Evolutionary conservation across 2,113 vertebrate genomes (phyloP).

Genomic region (Notarius lentiginosus): DNA sequence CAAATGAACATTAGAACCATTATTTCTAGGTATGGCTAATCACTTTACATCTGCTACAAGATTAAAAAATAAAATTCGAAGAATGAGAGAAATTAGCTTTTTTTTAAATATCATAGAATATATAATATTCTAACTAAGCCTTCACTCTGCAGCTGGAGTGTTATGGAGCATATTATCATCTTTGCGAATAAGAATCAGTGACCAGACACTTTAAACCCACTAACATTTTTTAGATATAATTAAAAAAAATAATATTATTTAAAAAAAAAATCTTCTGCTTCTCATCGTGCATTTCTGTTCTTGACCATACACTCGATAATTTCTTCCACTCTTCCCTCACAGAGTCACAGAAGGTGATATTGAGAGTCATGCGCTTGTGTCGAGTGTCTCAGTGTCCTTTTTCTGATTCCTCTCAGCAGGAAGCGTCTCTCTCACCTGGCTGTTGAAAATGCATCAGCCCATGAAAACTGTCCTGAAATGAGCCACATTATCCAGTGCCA

Average conservation of each 20-base stretch:
- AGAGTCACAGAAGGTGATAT: not conserved
- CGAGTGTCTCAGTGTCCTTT: not conserved
- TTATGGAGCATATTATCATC: not conserved
- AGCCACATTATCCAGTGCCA: slow-evolving; percentile 56
- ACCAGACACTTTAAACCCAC: not conserved
- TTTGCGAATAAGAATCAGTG: not conserved
- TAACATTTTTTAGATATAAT: not conserved
- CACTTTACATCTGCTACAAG: not conserved
- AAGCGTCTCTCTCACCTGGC: slow-evolving; percentile 45
- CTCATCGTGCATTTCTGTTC: not conserved
- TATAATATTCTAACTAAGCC: no score
- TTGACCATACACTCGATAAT: not conserved
- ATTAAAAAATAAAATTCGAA: not conserved
- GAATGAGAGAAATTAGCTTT: no score
- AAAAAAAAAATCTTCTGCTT: not conserved
- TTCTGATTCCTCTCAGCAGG: slow-evolving; percentile 29
- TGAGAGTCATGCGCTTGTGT: not conserved
- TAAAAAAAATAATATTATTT: not conserved
- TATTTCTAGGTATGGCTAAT: not conserved
- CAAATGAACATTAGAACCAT: not conserved
- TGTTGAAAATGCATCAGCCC: slow-evolving; percentile 49
- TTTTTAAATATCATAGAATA: no score
- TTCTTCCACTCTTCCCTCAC: not conserved
- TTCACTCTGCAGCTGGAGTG: no score
- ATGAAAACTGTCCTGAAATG: slow-evolving; percentile 63